Conservation (phyloP, 2,888 invertebrate species). For the Chymomyza amoena region DNA sequence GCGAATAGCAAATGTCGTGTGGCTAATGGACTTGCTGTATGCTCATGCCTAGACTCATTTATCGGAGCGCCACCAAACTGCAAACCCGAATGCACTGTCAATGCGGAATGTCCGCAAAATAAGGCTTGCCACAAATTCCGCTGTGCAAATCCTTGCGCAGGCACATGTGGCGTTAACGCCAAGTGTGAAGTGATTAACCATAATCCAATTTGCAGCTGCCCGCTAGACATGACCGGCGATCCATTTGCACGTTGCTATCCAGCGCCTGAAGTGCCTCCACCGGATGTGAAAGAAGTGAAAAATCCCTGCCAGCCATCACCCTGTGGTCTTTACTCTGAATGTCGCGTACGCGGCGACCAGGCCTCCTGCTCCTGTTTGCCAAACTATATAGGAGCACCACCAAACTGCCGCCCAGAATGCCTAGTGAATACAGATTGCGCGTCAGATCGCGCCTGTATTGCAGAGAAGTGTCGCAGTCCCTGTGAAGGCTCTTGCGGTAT, state of each 20-base stretch:
- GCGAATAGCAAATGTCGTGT: constrained; percentile 88
- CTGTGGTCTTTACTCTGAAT: constrained; percentile 85
- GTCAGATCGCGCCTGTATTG: constrained; percentile 84
- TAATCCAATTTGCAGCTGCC: constrained; percentile 90
- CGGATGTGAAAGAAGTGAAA: constrained; percentile 61
- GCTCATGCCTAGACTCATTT: constrained; percentile 87
- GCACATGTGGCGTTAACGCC: constrained; percentile 88
- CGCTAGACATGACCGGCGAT: constrained; percentile 86
- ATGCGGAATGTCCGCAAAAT: constrained; percentile 88
- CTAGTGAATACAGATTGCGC: constrained; percentile 83
- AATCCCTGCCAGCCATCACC: constrained; percentile 87
- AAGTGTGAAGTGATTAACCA: constrained; percentile 90
- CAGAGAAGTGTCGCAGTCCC: constrained; percentile 86
- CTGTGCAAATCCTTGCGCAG: constrained; percentile 90
- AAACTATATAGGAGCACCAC: constrained; percentile 85
- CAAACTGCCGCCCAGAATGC: constrained; percentile 84
- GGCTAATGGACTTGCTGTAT: constrained; percentile 85
- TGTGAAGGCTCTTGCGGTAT: constrained; percentile 86
- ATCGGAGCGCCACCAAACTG: constrained; percentile 90
- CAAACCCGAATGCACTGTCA: constrained; percentile 90
- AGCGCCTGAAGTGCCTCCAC: constrained; percentile 61
- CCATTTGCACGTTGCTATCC: constrained; percentile 87
- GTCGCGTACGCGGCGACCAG: constrained; percentile 81
- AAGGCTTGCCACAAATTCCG: constrained; percentile 90
- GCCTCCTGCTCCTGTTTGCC: constrained; percentile 84